These are phyloP conservation scores for Nansenia antarctica DNA, from an alignment of 2,113 vertebrate genomes.

Conservation along the genomic window DNA sequence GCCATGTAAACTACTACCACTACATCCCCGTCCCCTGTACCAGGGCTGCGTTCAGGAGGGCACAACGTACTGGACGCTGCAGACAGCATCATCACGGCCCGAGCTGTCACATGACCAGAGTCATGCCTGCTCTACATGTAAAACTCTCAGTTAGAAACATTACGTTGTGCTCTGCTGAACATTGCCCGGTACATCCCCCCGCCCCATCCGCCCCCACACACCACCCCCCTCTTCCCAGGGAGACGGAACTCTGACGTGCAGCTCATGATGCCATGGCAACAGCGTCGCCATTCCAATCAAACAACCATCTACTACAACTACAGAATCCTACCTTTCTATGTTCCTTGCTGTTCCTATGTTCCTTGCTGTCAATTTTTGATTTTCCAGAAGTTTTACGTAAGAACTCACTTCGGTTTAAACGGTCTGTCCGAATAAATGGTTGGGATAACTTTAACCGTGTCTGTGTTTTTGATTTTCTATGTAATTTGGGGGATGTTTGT, in stretches of 20 bases:
- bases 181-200: no score
- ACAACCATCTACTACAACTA: conserved; percentile 2
- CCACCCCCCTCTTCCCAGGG: conserved; percentile 10
- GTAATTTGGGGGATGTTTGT: background rate
- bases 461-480: background rate
- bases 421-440: conserved; percentile 75
- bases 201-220: background rate
- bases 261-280: conserved; percentile 33
- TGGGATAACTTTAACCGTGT: conserved; percentile 57
- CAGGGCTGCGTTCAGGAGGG: no score
- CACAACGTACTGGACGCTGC: no score
- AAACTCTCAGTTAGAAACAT: no score
- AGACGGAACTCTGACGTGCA: conserved; percentile 53
- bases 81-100: no score
- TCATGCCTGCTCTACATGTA: background rate
- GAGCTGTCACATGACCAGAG: no score
- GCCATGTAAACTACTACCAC: conserved; percentile 69
- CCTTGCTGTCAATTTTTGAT: conserved; percentile 54
- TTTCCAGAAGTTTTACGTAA: conserved; percentile 67
- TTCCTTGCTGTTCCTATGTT: conserved; percentile 64
- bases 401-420: conserved; percentile 56
- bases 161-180: no score
- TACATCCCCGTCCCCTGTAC: background rate
- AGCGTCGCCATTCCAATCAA: conserved; percentile 72
- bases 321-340: conserved; percentile 56